Evolutionary conservation across 2,797 vertebrate species (phyloP).

Genomic region (Hemitrygon akajei): DNA sequence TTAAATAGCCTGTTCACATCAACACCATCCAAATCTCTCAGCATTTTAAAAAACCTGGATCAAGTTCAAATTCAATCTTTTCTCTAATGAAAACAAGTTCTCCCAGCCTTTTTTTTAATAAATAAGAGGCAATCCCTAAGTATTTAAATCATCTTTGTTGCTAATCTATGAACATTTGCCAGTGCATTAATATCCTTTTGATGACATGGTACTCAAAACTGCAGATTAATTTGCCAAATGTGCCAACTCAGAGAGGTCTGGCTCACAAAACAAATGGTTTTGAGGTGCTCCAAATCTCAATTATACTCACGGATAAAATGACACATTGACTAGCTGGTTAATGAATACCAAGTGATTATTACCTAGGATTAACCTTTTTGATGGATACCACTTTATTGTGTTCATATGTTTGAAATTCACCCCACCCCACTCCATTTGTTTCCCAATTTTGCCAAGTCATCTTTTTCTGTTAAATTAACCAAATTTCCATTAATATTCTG

Average conservation of each 20-base stretch:
- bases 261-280: background rate
- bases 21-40: slow-evolving; percentile 28
- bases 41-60: background rate
- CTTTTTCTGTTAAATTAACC: background rate
- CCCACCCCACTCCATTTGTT: too few species aligned
- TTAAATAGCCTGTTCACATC: slow-evolving; percentile 14
- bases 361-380: background rate
- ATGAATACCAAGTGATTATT: background rate
- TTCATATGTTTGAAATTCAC: background rate
- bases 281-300: too few species aligned
- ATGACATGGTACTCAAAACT: background rate
- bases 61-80: slow-evolving; percentile 5
- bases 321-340: background rate
- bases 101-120: background rate
- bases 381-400: background rate
- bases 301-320: background rate
- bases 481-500: background rate
- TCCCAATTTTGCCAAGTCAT: background rate
- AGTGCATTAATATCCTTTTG: background rate
- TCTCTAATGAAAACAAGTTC: slow-evolving; percentile 11
- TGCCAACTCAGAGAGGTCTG: background rate
- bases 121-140: slow-evolving; percentile 5
- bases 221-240: background rate
- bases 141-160: background rate
- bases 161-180: background rate